Conservation (phyloP, 2,113 vertebrate genomes). For the Gadus chalcogrammus region DNA sequence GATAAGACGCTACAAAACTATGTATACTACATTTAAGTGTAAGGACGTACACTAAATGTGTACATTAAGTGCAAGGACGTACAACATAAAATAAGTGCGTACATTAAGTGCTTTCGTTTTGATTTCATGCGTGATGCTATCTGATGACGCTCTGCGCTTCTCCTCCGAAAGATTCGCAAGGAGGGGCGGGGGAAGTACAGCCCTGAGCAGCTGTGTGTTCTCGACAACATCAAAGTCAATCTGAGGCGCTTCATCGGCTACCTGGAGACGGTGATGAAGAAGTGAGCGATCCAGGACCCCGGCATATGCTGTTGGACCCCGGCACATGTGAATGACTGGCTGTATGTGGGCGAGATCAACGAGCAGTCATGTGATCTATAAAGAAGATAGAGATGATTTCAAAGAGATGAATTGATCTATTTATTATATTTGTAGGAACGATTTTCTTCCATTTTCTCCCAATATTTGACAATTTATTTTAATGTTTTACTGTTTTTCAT, state of each 20-base stretch:
- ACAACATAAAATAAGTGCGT: no score
- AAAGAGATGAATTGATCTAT: slow-evolving; percentile 36
- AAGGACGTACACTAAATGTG: no score
- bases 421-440: slow-evolving; percentile 37
- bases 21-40: no score
- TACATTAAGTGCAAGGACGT: no score
- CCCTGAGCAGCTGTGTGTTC: slow-evolving; percentile 88
- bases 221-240: slow-evolving; percentile 93
- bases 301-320: not conserved
- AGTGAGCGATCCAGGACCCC: slow-evolving; percentile 39
- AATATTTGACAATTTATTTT: slow-evolving; percentile 27
- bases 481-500: slow-evolving; percentile 32
- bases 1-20: no score
- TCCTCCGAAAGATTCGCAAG: slow-evolving; percentile 81
- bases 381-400: slow-evolving; percentile 9
- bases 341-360: slow-evolving; percentile 17
- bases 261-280: slow-evolving; percentile 80
- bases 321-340: slow-evolving; percentile 1
- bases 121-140: no score
- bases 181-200: slow-evolving; percentile 84
- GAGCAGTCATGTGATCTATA: no score
- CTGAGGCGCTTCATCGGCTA: slow-evolving; percentile 92
- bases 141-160: not conserved
- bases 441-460: not conserved
- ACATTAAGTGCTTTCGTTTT: no score